Evolutionary conservation across 1,140 invertebrate species (phyloP).

Genomic region (Pomacea maculata): DNA sequence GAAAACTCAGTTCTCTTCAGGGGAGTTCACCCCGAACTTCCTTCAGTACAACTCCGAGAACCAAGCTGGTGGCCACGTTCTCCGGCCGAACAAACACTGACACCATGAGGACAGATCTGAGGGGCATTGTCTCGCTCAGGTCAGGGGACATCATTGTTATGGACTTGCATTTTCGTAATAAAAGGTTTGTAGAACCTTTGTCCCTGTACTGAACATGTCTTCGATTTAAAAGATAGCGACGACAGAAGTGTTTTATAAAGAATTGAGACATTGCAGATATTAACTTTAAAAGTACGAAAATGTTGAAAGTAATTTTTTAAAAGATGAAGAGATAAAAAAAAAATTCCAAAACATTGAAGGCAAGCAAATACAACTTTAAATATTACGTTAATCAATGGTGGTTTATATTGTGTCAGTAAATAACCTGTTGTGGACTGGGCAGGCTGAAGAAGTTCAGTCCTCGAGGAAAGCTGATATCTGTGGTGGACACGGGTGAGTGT

Average conservation of each 20-base stretch:
- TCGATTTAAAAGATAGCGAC: too few species aligned
- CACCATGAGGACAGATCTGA: conserved; percentile 25
- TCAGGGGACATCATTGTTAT: conserved; percentile 30
- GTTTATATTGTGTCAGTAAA: neutral
- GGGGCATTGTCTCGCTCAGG: conserved; percentile 21
- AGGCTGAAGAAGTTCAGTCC: conserved; percentile 29
- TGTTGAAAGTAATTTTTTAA: too few species aligned
- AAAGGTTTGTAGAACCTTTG: conserved; percentile 1
- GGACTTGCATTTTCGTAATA: conserved; percentile 28
- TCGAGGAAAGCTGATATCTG: conserved; percentile 24
- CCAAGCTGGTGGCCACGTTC: conserved; percentile 20
- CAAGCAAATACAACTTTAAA: too few species aligned
- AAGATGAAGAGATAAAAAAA: too few species aligned
- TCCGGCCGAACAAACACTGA: conserved; percentile 22
- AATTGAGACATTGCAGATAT: too few species aligned
- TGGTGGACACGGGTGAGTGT: conserved; percentile 22
- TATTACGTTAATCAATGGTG: too few species aligned
- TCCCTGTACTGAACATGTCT: too few species aligned
- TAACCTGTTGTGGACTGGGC: neutral
- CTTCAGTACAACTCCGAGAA: neutral
- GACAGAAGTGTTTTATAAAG: too few species aligned
- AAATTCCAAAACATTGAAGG: too few species aligned
- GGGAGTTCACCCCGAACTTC: conserved; percentile 10
- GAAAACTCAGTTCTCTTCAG: conserved; percentile 9
- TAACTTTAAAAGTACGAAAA: too few species aligned